These are phyloP conservation scores for Heliconius nattereri DNA, from an alignment of 1,140 invertebrate species.

Conservation along the genomic window DNA sequence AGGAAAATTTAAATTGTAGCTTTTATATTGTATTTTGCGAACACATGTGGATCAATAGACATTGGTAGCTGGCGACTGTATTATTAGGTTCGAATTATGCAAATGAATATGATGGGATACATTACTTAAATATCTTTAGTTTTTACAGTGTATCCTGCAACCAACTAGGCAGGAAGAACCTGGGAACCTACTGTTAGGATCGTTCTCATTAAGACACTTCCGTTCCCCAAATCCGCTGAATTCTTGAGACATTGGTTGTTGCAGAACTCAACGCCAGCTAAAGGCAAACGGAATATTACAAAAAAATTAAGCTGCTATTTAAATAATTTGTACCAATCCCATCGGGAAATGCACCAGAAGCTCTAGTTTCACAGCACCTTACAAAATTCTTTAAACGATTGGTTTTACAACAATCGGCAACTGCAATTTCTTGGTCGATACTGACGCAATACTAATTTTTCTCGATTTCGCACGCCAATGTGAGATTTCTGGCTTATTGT, in stretches of 20 bases:
- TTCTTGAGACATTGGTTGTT: no score
- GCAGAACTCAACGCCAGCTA: neutral
- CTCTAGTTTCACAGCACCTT: constrained; percentile 31
- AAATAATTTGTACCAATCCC: neutral
- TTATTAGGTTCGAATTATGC: neutral
- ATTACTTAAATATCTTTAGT: no score
- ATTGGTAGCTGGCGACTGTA: neutral
- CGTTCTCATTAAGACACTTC: no score
- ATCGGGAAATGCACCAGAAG: neutral
- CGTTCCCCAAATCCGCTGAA: no score
- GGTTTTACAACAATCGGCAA: constrained; percentile 68
- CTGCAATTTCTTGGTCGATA: constrained; percentile 59
- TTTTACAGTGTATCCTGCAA: no score
- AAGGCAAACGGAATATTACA: neutral
- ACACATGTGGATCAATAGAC: neutral
- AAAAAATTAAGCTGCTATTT: neutral
- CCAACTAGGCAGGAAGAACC: no score
- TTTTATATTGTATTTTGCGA: constrained; percentile 16
- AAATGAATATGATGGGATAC: neutral
- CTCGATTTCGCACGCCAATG: constrained; percentile 68
- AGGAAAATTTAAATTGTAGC: constrained; percentile 29
- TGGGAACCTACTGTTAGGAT: neutral
- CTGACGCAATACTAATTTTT: constrained; percentile 72
- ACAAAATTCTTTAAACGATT: constrained; percentile 63
- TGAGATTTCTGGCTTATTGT: constrained; percentile 70